phyloP scores from a whole-genome alignment of 2,888 invertebrate species.

The Atrina japonica region DNA sequence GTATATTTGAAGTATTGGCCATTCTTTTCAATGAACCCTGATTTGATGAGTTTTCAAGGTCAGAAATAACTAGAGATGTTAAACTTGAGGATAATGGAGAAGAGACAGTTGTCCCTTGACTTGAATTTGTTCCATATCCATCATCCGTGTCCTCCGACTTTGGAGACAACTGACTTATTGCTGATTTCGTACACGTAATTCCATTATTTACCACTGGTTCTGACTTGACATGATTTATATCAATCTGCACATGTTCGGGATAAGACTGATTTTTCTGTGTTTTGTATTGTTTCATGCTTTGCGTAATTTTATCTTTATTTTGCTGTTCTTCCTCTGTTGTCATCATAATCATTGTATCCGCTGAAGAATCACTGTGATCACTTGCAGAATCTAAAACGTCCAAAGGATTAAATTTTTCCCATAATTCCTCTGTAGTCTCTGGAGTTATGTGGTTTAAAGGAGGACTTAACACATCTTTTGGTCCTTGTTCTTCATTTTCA shows the following conservation, averaged over 20 bases:
- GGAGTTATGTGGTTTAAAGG: conserved; percentile 63
- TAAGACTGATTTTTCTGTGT: conserved; percentile 31
- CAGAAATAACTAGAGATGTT: conserved; percentile 53
- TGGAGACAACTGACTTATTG: conserved; percentile 12
- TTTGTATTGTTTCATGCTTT: conserved; percentile 59
- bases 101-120: conserved; percentile 67
- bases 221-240: conserved; percentile 2
- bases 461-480: conserved; percentile 52
- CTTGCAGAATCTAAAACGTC: conserved; percentile 63
- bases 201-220: conserved; percentile 3
- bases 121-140: conserved; percentile 71
- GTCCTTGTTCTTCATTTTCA: conserved; percentile 48
- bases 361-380: conserved; percentile 62
- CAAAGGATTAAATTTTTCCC: conserved; percentile 62
- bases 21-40: conserved; percentile 45
- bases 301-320: conserved; percentile 61
- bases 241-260: neutral
- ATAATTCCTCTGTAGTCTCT: conserved; percentile 59
- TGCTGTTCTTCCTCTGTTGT: conserved; percentile 62
- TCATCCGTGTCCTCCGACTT: conserved; percentile 49
- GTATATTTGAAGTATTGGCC: conserved; percentile 27
- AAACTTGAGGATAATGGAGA: conserved; percentile 70
- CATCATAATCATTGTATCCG: conserved; percentile 69
- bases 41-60: conserved; percentile 54
- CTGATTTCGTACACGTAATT: neutral